Conservation (phyloP, 1,140 invertebrate species). For the Drosophila leontia region DNA sequence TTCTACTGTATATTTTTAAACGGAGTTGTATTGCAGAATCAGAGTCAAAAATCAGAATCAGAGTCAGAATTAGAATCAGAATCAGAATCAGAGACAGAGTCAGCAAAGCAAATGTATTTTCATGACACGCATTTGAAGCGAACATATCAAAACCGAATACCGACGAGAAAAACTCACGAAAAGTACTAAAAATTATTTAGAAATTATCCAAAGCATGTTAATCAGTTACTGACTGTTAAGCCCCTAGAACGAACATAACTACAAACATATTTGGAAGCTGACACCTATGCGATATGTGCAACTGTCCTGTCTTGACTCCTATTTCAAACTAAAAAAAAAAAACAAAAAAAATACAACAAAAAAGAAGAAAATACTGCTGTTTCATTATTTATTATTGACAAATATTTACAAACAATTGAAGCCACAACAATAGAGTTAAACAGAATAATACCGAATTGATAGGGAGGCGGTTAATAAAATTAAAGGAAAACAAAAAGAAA, state of each 20-base stretch:
- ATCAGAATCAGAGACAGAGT: constrained; percentile 7
- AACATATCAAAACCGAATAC: constrained; percentile 73
- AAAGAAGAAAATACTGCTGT: constrained; percentile 54
- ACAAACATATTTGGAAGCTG: constrained; percentile 37
- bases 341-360: background rate
- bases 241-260: constrained; percentile 21
- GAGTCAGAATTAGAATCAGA: constrained; percentile 3
- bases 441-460: constrained; percentile 10
- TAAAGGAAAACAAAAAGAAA: constrained; percentile 18
- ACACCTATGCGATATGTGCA: constrained; percentile 12
- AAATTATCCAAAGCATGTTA: constrained; percentile 30
- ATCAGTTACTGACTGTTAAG: constrained; percentile 47
- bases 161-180: constrained; percentile 12
- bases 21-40: constrained; percentile 61
- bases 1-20: constrained; percentile 76
- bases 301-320: constrained; percentile 28
- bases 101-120: constrained; percentile 76
- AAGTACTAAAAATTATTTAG: constrained; percentile 43
- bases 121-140: constrained; percentile 78
- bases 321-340: constrained; percentile 12
- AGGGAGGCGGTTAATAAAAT: constrained; percentile 1
- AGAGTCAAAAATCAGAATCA: constrained; percentile 21
- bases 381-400: constrained; percentile 69
- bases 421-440: constrained; percentile 18
- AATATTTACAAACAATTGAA: constrained; percentile 71